Evolutionary conservation across 2,888 invertebrate species (phyloP).

Genomic region (Tyria jacobaeae): DNA sequence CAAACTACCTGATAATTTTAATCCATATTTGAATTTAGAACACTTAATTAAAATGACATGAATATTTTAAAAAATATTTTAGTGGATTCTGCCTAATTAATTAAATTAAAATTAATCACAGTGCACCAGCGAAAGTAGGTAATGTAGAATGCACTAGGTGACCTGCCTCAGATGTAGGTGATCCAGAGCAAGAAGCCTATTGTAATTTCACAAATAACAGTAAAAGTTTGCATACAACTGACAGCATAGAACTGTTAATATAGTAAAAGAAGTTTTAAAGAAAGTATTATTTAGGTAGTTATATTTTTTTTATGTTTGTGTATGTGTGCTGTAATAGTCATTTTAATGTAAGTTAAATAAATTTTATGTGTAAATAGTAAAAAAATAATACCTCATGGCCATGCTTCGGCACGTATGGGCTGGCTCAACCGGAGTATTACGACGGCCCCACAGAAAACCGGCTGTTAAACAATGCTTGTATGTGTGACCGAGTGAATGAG

Average conservation of each 20-base stretch:
- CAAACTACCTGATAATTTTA: neutral
- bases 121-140: conserved; percentile 7
- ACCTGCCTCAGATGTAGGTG: conserved; percentile 2
- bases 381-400: no score
- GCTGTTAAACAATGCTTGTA: no score
- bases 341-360: no score
- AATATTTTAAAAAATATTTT: neutral
- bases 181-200: neutral
- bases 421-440: no score
- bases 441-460: no score
- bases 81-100: conserved; percentile 10
- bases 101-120: conserved; percentile 7
- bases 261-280: neutral
- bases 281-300: neutral
- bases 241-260: neutral
- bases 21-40: neutral
- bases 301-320: no score
- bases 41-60: neutral
- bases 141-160: conserved; percentile 1
- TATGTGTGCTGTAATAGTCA: no score
- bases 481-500: no score
- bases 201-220: neutral
- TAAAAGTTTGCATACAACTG: neutral
- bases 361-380: no score
- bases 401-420: no score